phyloP scores from a whole-genome alignment of 2,113 vertebrate species.

The human (Homo sapiens) region DNA sequence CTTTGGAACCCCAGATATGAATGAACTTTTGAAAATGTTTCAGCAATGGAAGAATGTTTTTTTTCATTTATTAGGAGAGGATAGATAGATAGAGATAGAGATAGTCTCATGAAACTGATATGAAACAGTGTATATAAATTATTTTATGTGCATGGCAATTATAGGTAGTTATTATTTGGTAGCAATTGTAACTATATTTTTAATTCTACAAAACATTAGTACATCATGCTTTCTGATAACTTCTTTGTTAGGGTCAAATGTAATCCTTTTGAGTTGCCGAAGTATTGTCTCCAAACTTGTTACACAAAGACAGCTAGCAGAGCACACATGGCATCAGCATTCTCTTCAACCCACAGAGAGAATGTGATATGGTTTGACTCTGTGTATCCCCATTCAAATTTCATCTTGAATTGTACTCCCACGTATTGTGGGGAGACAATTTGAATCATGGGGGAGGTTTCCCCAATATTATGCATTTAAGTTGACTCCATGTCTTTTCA shows the following conservation, averaged over 20 bases:
- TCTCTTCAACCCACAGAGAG: neutral
- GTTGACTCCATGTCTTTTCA: neutral
- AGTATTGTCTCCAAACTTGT: neutral
- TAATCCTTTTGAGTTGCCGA: neutral
- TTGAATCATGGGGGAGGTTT: too few species aligned
- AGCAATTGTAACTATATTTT: neutral
- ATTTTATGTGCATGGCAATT: neutral
- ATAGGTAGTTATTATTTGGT: neutral
- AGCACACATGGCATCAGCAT: accelerated
- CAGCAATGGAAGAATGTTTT: neutral
- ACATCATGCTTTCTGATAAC: neutral
- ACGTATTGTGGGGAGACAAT: too few species aligned
- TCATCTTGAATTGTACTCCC: too few species aligned
- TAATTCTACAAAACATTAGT: neutral
- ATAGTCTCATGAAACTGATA: neutral
- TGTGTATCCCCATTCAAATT: too few species aligned
- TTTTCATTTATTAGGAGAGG: neutral
- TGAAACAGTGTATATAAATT: neutral
- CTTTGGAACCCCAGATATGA: neutral
- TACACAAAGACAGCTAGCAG: neutral
- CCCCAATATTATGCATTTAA: neutral
- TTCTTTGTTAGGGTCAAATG: neutral
- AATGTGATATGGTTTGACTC: too few species aligned
- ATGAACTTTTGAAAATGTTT: neutral
- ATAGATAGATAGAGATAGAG: neutral